Base-by-base conservation (phyloP, 2,888 invertebrate genomes). In the Odontothrips loti region DNA sequence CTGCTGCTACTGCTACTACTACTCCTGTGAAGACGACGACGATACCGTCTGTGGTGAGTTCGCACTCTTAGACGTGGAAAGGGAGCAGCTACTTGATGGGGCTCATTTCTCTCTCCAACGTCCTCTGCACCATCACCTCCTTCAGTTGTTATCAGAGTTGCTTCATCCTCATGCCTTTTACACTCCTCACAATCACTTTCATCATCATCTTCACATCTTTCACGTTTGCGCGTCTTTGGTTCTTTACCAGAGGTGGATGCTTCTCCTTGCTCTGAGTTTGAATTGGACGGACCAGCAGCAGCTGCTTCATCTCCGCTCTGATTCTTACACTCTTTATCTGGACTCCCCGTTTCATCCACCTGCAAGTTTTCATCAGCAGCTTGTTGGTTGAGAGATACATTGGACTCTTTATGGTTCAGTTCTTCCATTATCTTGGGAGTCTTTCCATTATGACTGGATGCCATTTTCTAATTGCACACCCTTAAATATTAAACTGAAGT, bases 221-320 rank as follows among this genome's bases (percentile, higher is more conserved):
- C 85, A n/a, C 84, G 84, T 83, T 86, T 86, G 63, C 82, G 85
- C 3, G 83, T 84, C 81, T 85, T 85, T 79, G 85, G 84, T 8
- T 85, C 84, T 8, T 23, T 27, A 75, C 12, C 12, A 27, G 27
- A 1, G 23, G 9, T 75, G 12, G 27, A 9, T 12, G 27, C 8
- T 27, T 75, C 23, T 75, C 23, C 68, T 23, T 3, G 12, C 68
- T 27, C 23, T 8, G 27, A 10, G 10, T 12, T 27, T 9, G 8
- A n/a, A 75, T 27, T 75, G 1, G 68, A 75, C 27, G 68, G 23
- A 23, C 68, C 68, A 75, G 68, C 23, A 27, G 27, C 12, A 75
- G 68, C 68, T 12, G 23, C 12, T 6, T 58, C 15, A 0, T 58
- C 15, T 15, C 17, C 20, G 17, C 6, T 20, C 11, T 58, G 58